Percentiles rank a stretch among this genome's conserved stretches.
phyloP scores from a whole-genome alignment of 2,888 invertebrate species.

The Allophyes oxyacanthae region DNA sequence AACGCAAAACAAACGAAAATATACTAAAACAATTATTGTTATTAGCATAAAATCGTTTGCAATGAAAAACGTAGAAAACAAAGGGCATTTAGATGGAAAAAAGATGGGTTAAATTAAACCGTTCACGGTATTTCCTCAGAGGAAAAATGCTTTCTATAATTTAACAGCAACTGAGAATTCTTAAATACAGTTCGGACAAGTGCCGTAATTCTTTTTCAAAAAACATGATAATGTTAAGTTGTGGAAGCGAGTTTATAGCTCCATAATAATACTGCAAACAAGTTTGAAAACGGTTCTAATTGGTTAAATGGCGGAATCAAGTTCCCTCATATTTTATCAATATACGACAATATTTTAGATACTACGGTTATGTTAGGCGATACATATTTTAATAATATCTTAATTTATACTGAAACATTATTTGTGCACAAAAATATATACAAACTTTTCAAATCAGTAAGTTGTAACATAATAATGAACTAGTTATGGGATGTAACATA shows the following conservation, averaged over 20 bases:
- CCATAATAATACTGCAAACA: constrained; percentile 5
- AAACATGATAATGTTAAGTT: constrained; percentile 27
- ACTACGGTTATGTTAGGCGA: constrained; percentile 5
- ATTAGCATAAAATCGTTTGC: constrained; percentile 36
- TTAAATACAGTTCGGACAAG: constrained; percentile 38
- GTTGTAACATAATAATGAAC: constrained; percentile 6
- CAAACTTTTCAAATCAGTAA: background rate
- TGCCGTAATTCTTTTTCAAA: constrained; percentile 14
- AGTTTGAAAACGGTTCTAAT: constrained; percentile 24
- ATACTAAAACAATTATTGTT: constrained; percentile 34
- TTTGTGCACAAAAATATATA: constrained; percentile 4
- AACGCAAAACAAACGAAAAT: constrained; percentile 18
- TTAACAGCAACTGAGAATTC: constrained; percentile 39
- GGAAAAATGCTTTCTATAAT: constrained; percentile 51
- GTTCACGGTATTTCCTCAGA: constrained; percentile 40
- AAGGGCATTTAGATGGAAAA: constrained; percentile 39
- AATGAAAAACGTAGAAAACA: constrained; percentile 36
- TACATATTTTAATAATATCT: constrained; percentile 11
- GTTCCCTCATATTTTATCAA: constrained; percentile 22
- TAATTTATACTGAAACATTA: background rate
- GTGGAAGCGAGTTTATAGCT: constrained; percentile 11
- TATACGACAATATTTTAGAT: constrained; percentile 17
- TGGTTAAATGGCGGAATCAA: background rate
- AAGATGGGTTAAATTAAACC: constrained; percentile 46
- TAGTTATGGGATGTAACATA: constrained; percentile 2